Evolutionary conservation across 1,140 invertebrate genomes (phyloP).

Genomic region (Anoplophora glabripennis): DNA sequence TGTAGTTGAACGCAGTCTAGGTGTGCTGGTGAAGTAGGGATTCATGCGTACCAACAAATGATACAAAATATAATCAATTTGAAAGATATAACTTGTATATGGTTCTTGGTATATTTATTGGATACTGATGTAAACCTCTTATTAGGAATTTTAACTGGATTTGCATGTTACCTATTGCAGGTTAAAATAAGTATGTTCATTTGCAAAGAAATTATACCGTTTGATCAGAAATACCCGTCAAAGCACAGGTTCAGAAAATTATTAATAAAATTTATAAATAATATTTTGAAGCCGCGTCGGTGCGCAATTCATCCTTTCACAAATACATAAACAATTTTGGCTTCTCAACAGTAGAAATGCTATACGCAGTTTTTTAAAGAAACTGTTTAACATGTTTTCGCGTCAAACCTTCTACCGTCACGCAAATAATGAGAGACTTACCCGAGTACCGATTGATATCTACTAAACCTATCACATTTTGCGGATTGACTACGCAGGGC

Average conservation of each 20-base stretch:
- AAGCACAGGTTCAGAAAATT: slow-evolving; percentile 6
- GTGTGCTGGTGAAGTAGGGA: too few relatives aligned
- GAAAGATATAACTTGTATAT: too few relatives aligned
- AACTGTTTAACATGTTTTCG: slow-evolving; percentile 40
- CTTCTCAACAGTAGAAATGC: slow-evolving; percentile 26
- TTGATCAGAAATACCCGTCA: slow-evolving; percentile 5
- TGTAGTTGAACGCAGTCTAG: too few relatives aligned
- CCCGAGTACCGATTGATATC: slow-evolving; percentile 36
- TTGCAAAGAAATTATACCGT: neutral
- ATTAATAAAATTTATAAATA: slow-evolving; percentile 3
- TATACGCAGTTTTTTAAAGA: slow-evolving; percentile 25
- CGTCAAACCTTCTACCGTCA: slow-evolving; percentile 11
- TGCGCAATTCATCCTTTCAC: slow-evolving; percentile 1
- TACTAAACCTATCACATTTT: slow-evolving; percentile 35
- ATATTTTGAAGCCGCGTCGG: neutral
- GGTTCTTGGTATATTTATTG: too few relatives aligned
- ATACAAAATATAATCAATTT: too few relatives aligned
- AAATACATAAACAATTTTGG: slow-evolving; percentile 13
- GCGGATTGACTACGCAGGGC: slow-evolving; percentile 45
- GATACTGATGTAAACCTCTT: too few relatives aligned
- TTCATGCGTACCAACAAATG: too few relatives aligned
- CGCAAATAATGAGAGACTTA: slow-evolving; percentile 42
- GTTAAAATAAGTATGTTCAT: too few relatives aligned
- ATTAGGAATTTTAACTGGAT: neutral
- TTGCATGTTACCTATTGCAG: too few relatives aligned